Base-by-base conservation (phyloP, 2,113 vertebrate genomes). In the Dissostichus mawsoni region DNA sequence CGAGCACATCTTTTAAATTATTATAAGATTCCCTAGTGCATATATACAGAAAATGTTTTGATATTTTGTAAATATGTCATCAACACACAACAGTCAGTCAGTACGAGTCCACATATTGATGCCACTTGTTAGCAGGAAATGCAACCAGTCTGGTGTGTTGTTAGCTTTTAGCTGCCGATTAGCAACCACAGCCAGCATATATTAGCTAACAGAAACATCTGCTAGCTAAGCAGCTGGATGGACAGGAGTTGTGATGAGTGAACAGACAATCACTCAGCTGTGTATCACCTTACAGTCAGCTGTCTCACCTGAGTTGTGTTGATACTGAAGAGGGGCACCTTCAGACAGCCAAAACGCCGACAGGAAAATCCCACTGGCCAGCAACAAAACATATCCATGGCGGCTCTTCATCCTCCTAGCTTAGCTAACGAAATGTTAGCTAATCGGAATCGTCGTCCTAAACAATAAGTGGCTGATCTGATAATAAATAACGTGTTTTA, bases 251-350 rank as follows among this genome's bases (percentile, higher is more conserved):
- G 11, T 16, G 8, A 8, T 18, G 23, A 25, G 2, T 16, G 41
- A 64, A 66, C 23, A 75, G 48, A 70, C 17, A 41, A 5, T 17
- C 0, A 1, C 14, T 48, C 23, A 25, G 8, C 33, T 14, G 25
- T 57, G 17, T 64, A 2, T 78, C 45, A 57, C 20, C 61, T 44
- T 48, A 25, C 8, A 57, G 33, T 62, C 51, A 25, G 62, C 17
- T 48, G 50, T 74, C 89, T 94, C 83, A 96, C 95, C 95, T 95
- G 93, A 73, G 90, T 61, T 76, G 78, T 85, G 83, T 70, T 29
- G 73, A 64, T 89, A 69, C 4, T 82, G 93, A 65, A 95, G 87
- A 74, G 95, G 95, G n/a, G 90, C 93, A 59, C 93, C 90, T 86
- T 93, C 89, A 68, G 73, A 83, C 50, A 88, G 55, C 71, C 82